Evolutionary conservation across 2,797 vertebrate genomes (phyloP).

Genomic region (Scarus forsteni): DNA sequence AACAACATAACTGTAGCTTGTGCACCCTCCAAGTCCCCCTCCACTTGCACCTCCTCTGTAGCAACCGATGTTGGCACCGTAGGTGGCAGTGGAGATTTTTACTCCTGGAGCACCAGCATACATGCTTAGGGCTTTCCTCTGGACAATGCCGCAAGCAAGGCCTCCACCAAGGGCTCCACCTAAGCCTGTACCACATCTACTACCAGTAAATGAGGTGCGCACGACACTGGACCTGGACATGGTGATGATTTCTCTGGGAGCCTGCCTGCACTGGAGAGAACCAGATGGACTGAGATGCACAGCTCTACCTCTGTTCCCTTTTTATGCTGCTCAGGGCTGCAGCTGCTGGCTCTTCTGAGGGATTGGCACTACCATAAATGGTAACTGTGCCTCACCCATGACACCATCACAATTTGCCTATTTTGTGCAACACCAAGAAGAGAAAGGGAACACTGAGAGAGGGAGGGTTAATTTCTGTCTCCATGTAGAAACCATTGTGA

Average conservation of each 20-base stretch:
- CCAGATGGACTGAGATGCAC: constrained; percentile 63
- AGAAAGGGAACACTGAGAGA: constrained; percentile 6
- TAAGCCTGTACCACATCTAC: neutral
- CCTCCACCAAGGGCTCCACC: neutral
- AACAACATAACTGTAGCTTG: too few species aligned
- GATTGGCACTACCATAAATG: constrained; percentile 51
- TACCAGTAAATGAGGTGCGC: neutral
- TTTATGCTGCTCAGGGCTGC: constrained; percentile 70
- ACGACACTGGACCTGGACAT: neutral
- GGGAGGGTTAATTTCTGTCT: too few species aligned
- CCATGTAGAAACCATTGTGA: too few species aligned
- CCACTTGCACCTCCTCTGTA: too few species aligned
- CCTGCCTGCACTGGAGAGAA: constrained; percentile 51
- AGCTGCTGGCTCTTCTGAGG: constrained; percentile 35
- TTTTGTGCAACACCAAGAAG: constrained; percentile 15
- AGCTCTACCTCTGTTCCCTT: constrained; percentile 38
- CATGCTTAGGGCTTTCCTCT: constrained; percentile 37
- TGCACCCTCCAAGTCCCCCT: neutral
- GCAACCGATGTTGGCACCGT: too few species aligned
- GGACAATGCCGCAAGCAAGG: accelerated
- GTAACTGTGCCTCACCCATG: constrained; percentile 9
- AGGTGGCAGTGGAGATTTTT: constrained; percentile 45
- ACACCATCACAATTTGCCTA: constrained; percentile 5
- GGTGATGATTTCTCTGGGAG: constrained; percentile 41
- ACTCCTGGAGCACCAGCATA: constrained; percentile 36